Evolutionary conservation across 2,113 vertebrate genomes (phyloP).

Genomic region (Capreolus pygargus): DNA sequence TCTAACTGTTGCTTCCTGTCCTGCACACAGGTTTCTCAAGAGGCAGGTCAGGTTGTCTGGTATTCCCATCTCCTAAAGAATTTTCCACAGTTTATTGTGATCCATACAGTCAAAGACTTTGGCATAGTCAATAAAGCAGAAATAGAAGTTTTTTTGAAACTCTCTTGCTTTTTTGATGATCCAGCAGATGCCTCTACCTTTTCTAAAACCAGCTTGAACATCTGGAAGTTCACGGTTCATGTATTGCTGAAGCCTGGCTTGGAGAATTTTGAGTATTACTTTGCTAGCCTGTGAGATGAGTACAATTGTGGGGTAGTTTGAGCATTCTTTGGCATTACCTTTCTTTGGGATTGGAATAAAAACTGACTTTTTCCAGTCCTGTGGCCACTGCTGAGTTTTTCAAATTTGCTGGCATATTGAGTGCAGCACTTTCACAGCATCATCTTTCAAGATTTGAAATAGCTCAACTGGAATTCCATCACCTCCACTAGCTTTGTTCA

Average conservation of each 20-base stretch:
- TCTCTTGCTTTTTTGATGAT: background rate
- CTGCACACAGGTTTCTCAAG: background rate
- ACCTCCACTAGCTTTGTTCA: fast-evolving
- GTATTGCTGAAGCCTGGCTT: background rate
- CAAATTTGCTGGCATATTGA: background rate
- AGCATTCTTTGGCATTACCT: background rate
- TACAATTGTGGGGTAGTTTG: background rate
- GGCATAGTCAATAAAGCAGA: background rate
- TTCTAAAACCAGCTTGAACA: background rate
- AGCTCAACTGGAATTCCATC: background rate
- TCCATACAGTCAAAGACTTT: background rate
- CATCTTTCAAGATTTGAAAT: background rate
- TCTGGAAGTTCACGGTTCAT: fast-evolving
- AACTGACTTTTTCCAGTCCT: background rate
- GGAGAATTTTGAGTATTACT: background rate
- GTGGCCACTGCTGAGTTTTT: background rate
- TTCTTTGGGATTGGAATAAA: background rate
- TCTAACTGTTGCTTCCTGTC: background rate
- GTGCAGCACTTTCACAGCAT: background rate
- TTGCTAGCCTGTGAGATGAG: background rate
- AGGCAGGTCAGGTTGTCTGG: background rate
- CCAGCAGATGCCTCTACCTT: background rate
- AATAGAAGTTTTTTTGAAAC: background rate
- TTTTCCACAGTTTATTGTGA: background rate
- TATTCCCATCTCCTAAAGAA: background rate